Evolutionary conservation across 1,140 invertebrate species (phyloP), one percentile per base, ranked within the genome.

Genomic region (Chlorops oryzae): DNA sequence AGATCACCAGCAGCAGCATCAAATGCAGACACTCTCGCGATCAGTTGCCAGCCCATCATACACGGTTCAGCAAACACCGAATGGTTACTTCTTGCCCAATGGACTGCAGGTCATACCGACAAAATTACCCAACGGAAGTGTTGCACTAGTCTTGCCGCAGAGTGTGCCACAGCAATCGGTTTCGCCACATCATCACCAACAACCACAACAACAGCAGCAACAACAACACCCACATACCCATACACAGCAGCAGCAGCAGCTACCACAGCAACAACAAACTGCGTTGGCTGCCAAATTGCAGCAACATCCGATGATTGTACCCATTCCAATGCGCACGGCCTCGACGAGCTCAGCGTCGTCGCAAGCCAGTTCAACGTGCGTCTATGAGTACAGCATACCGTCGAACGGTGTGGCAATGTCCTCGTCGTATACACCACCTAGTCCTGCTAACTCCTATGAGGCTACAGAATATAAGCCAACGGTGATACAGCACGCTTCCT

Each of bases 101-200:
- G 84, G 86, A 2, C 79, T 89, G 6, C 86, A 88, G 53, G 74
- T 91, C 20, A 83, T 91, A 10, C 88, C 88, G 13, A 90, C 86
- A 21, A 78, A 87, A 45, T 65, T 91, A 20, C 80, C 87, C 2
- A 87, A 83, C 23, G 88, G 88, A 0, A 88, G 88, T 59, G 77
- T 91, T 38, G 87, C 88, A 0, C 77, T 91, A 3, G 76, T 92
- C 3, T 71, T 91, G 12, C 88, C 86, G 1, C 80, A 47, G 77
- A 72, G 45, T 72, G 47, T 65, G 53, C 61, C 63, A 3, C 63
- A 66, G 34, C 59, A 63, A 37, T 58, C 59, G 17, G 78, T 82
- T 3, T 64, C 85, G 20, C 84, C 24, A 68, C 74, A 21, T 65
- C 73, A 18, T 71, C 74, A 18, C 55, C 74, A 15, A 75, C 80